Base-by-base conservation (phyloP, 2,113 vertebrate species). In the Aptenodytes patagonicus region DNA sequence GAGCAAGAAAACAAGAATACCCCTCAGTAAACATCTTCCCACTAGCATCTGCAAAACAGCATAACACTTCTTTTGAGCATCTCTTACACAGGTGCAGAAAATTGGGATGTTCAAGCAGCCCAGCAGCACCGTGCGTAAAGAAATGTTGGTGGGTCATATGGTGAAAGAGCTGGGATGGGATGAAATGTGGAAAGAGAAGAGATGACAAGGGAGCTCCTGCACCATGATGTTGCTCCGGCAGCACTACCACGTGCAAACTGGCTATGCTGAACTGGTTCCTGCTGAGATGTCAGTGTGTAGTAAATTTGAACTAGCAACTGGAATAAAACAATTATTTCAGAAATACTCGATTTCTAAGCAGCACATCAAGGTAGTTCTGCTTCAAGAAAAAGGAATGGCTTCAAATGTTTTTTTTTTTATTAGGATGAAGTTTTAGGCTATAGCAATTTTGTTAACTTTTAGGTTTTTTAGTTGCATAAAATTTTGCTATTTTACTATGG, bases 71-170 rank as follows among this genome's bases (percentile, higher is more conserved):
- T 32, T 38, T 17, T 9, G 13, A 46, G 17, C 38, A 22, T 60
- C 31, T 47, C 25, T 73, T 64, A 8, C 17, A 61, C 25, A 21
- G 58, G 9, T 71, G 36, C 8, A 24, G 47, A 54, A 57, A 68
- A 26, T 36, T 6, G 16, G n/a, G 38, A 3, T 77, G 34, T 25
- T 77, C 1, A 3, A n/a, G 15, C 6, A n/a, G 47, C 18, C 5
- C 38, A 13, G 47, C 7, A 4, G n/a, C 34, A 19, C 26, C 10
- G 44, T 7, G 21, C 1, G 0, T 36, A 17, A 28, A 11, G 28
- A 51, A 60, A n/a, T 9, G n/a, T 7, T 32, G 29, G 7, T 93
- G 66, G 17, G 42, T 70, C 11, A 7, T 8, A 2, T 5, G 55
- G 4, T 2, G 2, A 3, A 83, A 64, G 31, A 5, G 28, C 32